Conservation (phyloP, 2,113 vertebrate genomes). For the Paramisgurnus dabryanus region DNA sequence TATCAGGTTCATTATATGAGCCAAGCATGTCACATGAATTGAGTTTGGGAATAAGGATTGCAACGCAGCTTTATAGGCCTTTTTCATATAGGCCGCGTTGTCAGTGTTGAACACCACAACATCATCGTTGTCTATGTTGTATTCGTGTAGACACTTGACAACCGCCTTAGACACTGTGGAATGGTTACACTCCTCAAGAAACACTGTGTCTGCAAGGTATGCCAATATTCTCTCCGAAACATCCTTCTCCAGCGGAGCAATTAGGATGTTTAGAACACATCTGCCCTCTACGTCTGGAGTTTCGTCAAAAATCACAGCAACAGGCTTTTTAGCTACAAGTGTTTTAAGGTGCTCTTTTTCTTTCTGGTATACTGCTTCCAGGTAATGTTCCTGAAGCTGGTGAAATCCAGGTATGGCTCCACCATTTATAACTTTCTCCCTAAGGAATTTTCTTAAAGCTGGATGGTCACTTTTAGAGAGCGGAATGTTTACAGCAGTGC, state of each 20-base stretch:
- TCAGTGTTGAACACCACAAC: slow-evolving; percentile 54
- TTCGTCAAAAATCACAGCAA: slow-evolving; percentile 49
- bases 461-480: slow-evolving; percentile 33
- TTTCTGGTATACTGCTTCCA: slow-evolving; percentile 20
- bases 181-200: slow-evolving; percentile 44
- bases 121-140: slow-evolving; percentile 39
- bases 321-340: slow-evolving; percentile 27
- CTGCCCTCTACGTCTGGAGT: slow-evolving; percentile 48
- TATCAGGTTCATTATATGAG: slow-evolving; percentile 44
- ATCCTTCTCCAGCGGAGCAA: slow-evolving; percentile 48
- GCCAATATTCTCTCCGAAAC: slow-evolving; percentile 31
- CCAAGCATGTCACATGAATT: slow-evolving; percentile 43
- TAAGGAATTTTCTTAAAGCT: slow-evolving; percentile 23
- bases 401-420: slow-evolving; percentile 38
- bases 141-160: slow-evolving; percentile 40
- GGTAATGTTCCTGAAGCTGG: slow-evolving; percentile 42
- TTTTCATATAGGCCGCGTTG: slow-evolving; percentile 52
- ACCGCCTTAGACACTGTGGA: slow-evolving; percentile 32
- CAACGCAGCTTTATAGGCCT: slow-evolving; percentile 31
- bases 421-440: slow-evolving; percentile 31
- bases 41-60: slow-evolving; percentile 50
- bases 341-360: slow-evolving; percentile 36
- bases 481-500: not conserved
- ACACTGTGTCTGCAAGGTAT: slow-evolving; percentile 45
- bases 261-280: slow-evolving; percentile 49